A percentile compares a stretch with the other conserved stretches of the same genome.
phyloP scores from a whole-genome alignment of 2,797 vertebrate species.

The Argya squamiceps region DNA sequence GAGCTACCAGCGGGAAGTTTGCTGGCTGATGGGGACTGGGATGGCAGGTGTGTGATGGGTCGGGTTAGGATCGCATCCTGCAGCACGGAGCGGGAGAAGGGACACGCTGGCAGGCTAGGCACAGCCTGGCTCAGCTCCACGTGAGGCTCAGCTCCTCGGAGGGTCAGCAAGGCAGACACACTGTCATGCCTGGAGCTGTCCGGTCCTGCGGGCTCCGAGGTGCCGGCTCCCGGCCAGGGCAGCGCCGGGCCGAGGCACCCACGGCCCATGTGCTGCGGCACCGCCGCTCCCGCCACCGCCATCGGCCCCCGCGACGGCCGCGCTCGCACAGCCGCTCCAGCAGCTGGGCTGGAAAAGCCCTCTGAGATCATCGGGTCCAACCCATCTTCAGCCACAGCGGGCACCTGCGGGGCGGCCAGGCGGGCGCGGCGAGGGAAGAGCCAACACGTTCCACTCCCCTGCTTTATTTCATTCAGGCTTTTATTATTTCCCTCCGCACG shows the following conservation, averaged over 20 bases:
- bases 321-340: not conserved
- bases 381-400: not conserved
- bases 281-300: not conserved
- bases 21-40: rapidly evolving
- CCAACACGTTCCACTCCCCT: not conserved
- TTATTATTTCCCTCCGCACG: not conserved
- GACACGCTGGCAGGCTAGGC: rapidly evolving
- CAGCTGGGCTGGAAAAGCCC: too few relatives aligned
- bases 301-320: not conserved
- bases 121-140: not conserved
- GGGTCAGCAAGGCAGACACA: rapidly evolving
- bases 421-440: not conserved
- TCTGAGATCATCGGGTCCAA: rapidly evolving
- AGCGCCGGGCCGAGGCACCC: not conserved
- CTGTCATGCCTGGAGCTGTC: not conserved
- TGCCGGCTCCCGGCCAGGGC: not conserved
- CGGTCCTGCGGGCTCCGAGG: not conserved
- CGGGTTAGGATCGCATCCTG: rapidly evolving
- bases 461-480: not conserved
- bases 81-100: rapidly evolving
- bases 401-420: not conserved
- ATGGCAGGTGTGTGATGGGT: rapidly evolving
- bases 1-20: rapidly evolving
- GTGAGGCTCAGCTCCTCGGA: rapidly evolving
- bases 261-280: not conserved